Evolutionary conservation across 2,113 vertebrate species (phyloP).

Genomic region (Anas platyrhynchos): DNA sequence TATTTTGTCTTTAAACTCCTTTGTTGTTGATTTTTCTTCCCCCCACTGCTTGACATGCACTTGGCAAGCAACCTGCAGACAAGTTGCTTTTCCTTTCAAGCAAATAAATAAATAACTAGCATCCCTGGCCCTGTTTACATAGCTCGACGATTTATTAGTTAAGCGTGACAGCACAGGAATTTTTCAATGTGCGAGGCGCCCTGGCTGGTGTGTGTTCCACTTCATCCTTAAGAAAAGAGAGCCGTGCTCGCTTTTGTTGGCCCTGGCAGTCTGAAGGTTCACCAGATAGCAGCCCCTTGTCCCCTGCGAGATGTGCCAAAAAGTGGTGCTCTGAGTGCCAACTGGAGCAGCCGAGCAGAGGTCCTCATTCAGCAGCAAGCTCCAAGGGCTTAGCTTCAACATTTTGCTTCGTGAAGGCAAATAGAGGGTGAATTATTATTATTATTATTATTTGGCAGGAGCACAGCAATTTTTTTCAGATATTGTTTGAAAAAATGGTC

Average conservation of each 20-base stretch:
- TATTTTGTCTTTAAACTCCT: slow-evolving; percentile 47
- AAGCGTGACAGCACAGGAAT: slow-evolving; percentile 57
- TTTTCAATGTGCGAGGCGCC: not conserved
- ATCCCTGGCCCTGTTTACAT: slow-evolving; percentile 25
- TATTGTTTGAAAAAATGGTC: not conserved
- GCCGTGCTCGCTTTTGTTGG: not conserved
- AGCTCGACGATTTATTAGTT: not conserved
- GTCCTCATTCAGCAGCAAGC: not conserved
- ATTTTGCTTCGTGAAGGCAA: not conserved
- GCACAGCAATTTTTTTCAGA: not conserved
- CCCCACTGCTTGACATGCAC: rapidly evolving
- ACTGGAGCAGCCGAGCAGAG: not conserved
- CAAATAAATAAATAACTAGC: slow-evolving; percentile 43
- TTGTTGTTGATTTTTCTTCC: slow-evolving; percentile 18
- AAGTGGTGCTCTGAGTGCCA: not conserved
- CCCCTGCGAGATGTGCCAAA: not conserved
- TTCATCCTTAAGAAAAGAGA: not conserved
- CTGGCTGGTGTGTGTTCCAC: not conserved
- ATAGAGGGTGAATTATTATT: not conserved
- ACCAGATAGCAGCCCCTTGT: not conserved
- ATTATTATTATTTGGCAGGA: not conserved
- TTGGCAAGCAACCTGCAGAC: not conserved
- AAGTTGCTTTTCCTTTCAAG: not conserved
- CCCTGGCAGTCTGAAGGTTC: not conserved
- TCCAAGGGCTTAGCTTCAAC: not conserved